Conservation (phyloP, 1,140 invertebrate genomes). For the Samia ricini region DNA sequence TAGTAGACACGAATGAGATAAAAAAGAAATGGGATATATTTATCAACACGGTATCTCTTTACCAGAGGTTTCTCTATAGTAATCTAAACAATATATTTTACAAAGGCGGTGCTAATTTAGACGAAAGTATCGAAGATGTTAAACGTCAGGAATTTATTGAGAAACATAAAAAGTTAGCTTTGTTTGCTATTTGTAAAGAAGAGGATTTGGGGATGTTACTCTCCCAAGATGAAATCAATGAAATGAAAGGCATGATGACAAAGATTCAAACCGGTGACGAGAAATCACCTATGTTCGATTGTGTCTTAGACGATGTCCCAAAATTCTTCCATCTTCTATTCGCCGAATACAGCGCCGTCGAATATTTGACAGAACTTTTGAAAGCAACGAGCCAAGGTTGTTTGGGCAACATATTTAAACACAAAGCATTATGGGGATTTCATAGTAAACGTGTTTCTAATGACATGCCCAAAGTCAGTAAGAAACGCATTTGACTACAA, state of each 20-base stretch:
- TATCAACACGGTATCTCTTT: constrained; percentile 10
- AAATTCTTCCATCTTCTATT: constrained; percentile 20
- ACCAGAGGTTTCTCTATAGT: constrained; percentile 14
- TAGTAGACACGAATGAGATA: constrained; percentile 4
- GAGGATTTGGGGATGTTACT: constrained; percentile 17
- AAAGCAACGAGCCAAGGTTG: neutral
- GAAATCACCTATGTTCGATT: constrained; percentile 13
- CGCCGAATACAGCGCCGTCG: constrained; percentile 21
- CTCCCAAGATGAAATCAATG: constrained; percentile 12
- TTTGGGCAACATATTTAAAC: neutral
- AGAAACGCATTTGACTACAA: constrained; percentile 24
- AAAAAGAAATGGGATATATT: constrained; percentile 14
- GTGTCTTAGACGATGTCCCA: constrained; percentile 17
- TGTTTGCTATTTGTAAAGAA: constrained; percentile 24
- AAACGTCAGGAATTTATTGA: constrained; percentile 16
- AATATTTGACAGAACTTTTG: constrained; percentile 12
- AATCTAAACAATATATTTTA: constrained; percentile 16
- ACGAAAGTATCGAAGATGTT: neutral
- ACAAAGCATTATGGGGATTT: constrained; percentile 15
- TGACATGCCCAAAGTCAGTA: constrained; percentile 5
- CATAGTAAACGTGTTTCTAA: constrained; percentile 16
- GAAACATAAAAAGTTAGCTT: constrained; percentile 21
- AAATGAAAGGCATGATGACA: constrained; percentile 16
- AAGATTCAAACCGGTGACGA: constrained; percentile 21
- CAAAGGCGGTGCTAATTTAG: neutral